These are phyloP conservation scores for Melanotaenia maccullochi DNA, from an alignment of 2,797 vertebrate genomes.

Conservation along the genomic window DNA sequence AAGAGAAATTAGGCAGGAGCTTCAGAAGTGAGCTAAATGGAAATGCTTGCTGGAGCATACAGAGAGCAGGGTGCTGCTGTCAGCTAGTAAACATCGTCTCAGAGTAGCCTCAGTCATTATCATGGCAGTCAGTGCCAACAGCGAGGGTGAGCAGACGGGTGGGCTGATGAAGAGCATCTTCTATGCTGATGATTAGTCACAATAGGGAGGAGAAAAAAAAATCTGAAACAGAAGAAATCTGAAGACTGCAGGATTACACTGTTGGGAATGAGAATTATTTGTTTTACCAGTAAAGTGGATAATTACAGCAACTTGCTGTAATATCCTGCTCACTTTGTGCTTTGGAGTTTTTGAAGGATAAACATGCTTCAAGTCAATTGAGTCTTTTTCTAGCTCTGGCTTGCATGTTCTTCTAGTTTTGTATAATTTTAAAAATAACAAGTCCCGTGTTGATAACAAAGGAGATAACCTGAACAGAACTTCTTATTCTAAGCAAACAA, in stretches of 20 bases:
- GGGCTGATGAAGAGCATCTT: constrained; percentile 75
- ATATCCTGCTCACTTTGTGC: not conserved
- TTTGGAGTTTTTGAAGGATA: not conserved
- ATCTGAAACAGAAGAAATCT: constrained; percentile 30
- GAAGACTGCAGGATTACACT: constrained; percentile 55
- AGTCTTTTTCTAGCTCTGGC: not conserved
- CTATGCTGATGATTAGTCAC: constrained; percentile 75
- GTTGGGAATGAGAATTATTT: constrained; percentile 48
- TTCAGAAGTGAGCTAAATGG: constrained; percentile 96
- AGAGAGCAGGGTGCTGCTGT: constrained; percentile 89
- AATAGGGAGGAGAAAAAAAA: constrained; percentile 57
- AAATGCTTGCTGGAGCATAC: constrained; percentile 94
- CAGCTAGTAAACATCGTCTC: constrained; percentile 93
- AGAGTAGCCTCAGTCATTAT: constrained; percentile 92
- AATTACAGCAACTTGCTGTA: constrained; percentile 46
- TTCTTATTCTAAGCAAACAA: too few relatives aligned
- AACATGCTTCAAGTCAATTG: not conserved
- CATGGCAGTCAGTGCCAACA: constrained; percentile 79
- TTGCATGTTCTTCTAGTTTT: not conserved
- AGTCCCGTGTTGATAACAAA: not conserved
- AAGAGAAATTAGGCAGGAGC: constrained; percentile 95
- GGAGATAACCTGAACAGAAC: too few relatives aligned
- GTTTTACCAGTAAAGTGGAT: constrained; percentile 45
- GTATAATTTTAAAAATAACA: not conserved
- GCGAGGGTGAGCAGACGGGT: constrained; percentile 70